Conservation (phyloP, 2,797 vertebrate species). For the Aldrovandia affinis region DNA sequence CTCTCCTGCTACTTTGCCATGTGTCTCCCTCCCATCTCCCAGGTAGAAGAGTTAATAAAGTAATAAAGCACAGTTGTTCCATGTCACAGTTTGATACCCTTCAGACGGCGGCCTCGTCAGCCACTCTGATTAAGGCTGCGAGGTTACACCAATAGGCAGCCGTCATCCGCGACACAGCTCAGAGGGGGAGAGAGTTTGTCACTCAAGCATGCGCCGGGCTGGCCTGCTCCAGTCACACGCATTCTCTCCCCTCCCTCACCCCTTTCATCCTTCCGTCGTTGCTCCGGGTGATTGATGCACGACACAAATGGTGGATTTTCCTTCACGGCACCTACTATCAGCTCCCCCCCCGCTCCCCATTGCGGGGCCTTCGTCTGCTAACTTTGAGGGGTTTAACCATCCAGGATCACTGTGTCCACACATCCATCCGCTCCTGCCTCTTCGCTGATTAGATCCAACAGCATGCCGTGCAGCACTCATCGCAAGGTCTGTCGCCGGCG, state of each 20-base stretch:
- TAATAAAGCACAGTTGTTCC: conserved; percentile 56
- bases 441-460: neutral
- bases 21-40: conserved; percentile 46
- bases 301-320: neutral
- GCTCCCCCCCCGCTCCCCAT: neutral
- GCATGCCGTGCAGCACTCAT: neutral
- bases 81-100: conserved; percentile 57
- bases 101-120: conserved; percentile 49
- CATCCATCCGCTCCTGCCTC: neutral
- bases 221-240: conserved; percentile 15
- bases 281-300: conserved; percentile 42
- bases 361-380: neutral
- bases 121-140: conserved; percentile 56
- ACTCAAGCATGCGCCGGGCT: neutral
- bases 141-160: conserved; percentile 60
- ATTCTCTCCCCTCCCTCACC: conserved; percentile 1
- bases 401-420: neutral
- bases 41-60: conserved; percentile 57
- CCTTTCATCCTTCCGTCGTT: conserved; percentile 26
- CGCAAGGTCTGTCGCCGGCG: neutral
- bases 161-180: conserved; percentile 57
- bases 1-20: conserved; percentile 26
- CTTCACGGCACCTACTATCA: neutral
- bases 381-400: neutral
- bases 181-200: conserved; percentile 41